Conservation (phyloP, 2,797 vertebrate species). For the Malurus splendens region DNA sequence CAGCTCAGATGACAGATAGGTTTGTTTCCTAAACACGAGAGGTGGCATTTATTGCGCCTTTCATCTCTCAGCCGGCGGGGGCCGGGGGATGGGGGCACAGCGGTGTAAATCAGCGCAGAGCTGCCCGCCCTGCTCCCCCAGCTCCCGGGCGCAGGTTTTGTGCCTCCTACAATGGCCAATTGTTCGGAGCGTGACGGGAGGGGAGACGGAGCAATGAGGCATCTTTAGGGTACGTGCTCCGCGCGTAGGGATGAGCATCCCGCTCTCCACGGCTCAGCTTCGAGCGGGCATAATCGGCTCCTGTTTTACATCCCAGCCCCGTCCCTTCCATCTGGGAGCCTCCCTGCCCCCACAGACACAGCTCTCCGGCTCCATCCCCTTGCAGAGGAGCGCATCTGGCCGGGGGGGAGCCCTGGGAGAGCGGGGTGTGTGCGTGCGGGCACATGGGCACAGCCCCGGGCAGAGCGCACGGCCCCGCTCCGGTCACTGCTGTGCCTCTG, state of each 20-base stretch:
- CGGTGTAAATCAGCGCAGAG: background rate
- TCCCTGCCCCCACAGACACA: background rate
- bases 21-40: background rate
- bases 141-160: background rate
- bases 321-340: background rate
- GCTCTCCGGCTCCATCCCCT: background rate
- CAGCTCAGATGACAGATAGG: background rate
- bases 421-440: background rate
- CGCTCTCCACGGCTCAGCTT: background rate
- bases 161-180: background rate
- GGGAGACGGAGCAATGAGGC: fast-evolving
- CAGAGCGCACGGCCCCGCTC: background rate
- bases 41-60: background rate
- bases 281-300: background rate
- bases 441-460: background rate
- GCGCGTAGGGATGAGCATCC: fast-evolving
- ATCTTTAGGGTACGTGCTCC: background rate
- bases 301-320: background rate
- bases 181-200: background rate
- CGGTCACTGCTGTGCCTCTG: background rate
- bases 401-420: background rate
- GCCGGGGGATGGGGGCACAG: background rate
- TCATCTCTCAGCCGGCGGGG: background rate
- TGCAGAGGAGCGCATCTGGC: background rate
- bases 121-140: background rate